Evolutionary conservation across 2,797 vertebrate species (phyloP), one percentile per base, ranked within the genome.

Genomic region (Syncerus caffer): DNA sequence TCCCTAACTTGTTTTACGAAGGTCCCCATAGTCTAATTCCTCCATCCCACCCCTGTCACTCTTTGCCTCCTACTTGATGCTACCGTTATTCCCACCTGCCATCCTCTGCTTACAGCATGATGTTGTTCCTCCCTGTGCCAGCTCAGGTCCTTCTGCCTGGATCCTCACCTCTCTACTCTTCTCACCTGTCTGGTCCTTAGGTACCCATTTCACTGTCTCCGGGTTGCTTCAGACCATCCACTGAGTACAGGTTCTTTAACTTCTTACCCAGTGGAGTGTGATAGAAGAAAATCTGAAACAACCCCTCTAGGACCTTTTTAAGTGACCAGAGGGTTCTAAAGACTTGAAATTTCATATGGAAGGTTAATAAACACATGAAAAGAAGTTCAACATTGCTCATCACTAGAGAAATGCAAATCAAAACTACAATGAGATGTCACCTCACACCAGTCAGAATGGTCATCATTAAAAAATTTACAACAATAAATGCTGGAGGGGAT

Each of bases 211-310:
- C 13, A 47, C n/a, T 80, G n/a, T 86, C 58, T 87, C 57, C 4
- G 4, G 11, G 47, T 85, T 94, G 31, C 16, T 38, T 86, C 51
- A 29, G 23, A 62, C 38, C 27, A 31, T 50, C 51, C 1, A 45
- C 58, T 86, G 47, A 95, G 17, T 34, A 15, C 45, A 42, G 38
- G 10, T 15, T 89, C 74, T 78, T 83, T 38, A 58, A 10, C 31
- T 42, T 6, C 27, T 79, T 80, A 19, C 57, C 23, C 60, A 45
- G 2, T 58, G 25, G 11, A 34, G 31, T 9, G 19, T 83, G 29
- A 85, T 10, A 88, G 83, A 53, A 94, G 42, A 96, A 71, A 79
- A 82, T 50, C 62, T 23, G n/a, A 92, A 85, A 4, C 4, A 82
- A 51, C 57, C 14, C 31, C 94, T 62, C 29, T n/a, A 16, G 25